These are phyloP conservation scores for Dendroctonus ponderosae DNA, from an alignment of 1,140 invertebrate species.

Conservation along the genomic window DNA sequence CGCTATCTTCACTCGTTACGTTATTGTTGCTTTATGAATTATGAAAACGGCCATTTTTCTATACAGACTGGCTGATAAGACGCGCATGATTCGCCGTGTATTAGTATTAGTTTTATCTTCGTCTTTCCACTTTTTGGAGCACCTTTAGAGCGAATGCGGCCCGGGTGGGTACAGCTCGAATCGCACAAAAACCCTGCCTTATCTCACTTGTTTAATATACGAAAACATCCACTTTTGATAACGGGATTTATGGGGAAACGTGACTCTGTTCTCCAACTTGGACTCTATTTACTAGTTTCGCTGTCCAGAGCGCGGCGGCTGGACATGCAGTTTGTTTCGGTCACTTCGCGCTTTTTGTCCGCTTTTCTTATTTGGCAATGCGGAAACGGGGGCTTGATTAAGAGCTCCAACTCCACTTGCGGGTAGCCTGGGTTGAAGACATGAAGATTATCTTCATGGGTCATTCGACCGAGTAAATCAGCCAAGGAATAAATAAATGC, in stretches of 20 bases:
- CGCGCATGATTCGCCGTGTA: constrained; percentile 9
- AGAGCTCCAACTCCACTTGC: too few species aligned
- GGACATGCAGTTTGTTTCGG: constrained; percentile 10
- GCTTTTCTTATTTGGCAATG: not conserved
- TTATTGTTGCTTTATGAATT: constrained; percentile 41
- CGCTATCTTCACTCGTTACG: constrained; percentile 34
- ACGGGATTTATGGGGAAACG: constrained; percentile 21
- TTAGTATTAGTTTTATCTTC: constrained; percentile 14
- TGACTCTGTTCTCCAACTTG: constrained; percentile 7
- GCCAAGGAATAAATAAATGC: too few species aligned
- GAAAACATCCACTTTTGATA: constrained; percentile 19
- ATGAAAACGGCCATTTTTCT: constrained; percentile 42
- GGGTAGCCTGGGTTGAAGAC: too few species aligned
- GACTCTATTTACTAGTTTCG: constrained; percentile 25
- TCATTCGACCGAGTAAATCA: too few species aligned
- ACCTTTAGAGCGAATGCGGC: constrained; percentile 2
- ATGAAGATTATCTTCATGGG: too few species aligned
- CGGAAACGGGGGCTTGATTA: too few species aligned
- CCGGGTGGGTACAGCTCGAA: not conserved
- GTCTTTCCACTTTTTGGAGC: constrained; percentile 12
- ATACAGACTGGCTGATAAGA: constrained; percentile 12
- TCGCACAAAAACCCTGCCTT: constrained; percentile 3
- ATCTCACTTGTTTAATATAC: constrained; percentile 14
- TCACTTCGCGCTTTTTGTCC: constrained; percentile 16
- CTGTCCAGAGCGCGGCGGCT: constrained; percentile 15